Base-by-base conservation (phyloP, 2,797 vertebrate genomes). In the Muraenolepis orangiensis region DNA sequence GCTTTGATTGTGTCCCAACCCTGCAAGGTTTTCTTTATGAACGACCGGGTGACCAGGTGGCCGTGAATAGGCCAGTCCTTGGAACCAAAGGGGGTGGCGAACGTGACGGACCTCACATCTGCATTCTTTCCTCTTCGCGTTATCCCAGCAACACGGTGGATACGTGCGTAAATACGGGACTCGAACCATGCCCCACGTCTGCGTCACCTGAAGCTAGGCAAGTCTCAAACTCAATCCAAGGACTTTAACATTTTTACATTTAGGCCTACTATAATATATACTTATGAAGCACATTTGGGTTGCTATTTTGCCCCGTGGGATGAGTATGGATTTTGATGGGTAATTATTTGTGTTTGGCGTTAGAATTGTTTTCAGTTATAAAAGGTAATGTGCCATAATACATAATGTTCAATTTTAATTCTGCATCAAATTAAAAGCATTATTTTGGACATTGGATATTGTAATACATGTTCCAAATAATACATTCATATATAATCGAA, bases 1-100 rank as follows among this genome's bases (percentile, higher is more conserved):
- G 90, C 91, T 94, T 93, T 96, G 94, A 96, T 94, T 95, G 94
- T 82, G 82, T 76, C 86, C 86, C 87, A 91, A 75, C 81, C 84
- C 90, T 88, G 89, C 89, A 85, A 81, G 77, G 76, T 92, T 34
- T 8, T 92, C 90, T 93, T 92, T 88, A 90, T 91, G 76, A 86
- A 81, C 86, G 82, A 34, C 80, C 82, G 78, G 78, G 84, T 84
- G 77, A 77, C 77, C 87, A 89, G 86, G 80, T 87, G 82, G 78
- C 80, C 80, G 73, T 86, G 78, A 90, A 88, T 82, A 82, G 81
- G 75, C 57, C 23, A 29, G 80, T 77, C 78, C 79, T 72, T 40
- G 18, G 51, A 85, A 86, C 85, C 81, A 86, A 88, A 88, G 84
- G 79, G 83, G n/a, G n/a, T 73, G 78, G 77, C 75, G 78, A 67